Percentiles rank a stretch among this genome's conserved stretches.
Conservation (phyloP, 2,888 invertebrate species). For the Thysanoteuthis rhombus region DNA sequence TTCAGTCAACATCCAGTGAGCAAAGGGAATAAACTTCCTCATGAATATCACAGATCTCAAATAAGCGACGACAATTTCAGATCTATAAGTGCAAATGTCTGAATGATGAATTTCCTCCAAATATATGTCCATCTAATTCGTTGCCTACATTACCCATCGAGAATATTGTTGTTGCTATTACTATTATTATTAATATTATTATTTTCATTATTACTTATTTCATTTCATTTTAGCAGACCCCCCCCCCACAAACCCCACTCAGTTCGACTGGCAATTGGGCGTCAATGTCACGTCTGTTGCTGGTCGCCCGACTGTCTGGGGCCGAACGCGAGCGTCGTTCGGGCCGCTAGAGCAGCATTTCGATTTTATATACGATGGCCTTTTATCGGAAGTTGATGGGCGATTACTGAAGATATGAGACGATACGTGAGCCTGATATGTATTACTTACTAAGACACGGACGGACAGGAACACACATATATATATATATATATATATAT, state of each 20-base stretch:
- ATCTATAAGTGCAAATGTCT: no score
- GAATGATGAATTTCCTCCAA: background rate
- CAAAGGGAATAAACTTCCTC: no score
- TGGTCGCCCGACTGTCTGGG: background rate
- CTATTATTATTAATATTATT: background rate
- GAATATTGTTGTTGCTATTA: no score
- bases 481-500: background rate
- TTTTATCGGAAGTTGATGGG: constrained; percentile 12
- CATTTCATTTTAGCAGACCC: background rate
- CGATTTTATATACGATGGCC: background rate
- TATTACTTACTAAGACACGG: background rate
- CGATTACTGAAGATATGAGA: background rate
- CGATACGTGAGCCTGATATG: background rate
- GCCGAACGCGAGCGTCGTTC: background rate
- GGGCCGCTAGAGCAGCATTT: background rate
- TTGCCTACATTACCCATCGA: background rate
- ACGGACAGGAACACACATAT: background rate
- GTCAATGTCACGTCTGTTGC: background rate
- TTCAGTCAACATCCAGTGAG: no score
- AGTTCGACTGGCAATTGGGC: background rate
- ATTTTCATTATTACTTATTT: background rate
- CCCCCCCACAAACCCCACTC: background rate
- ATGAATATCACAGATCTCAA: no score
- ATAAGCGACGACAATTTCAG: no score
- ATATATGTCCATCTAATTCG: background rate